Evolutionary conservation across 2,888 invertebrate species (phyloP), one percentile per base, ranked within the genome.

Genomic region (Calephelis perditalis): DNA sequence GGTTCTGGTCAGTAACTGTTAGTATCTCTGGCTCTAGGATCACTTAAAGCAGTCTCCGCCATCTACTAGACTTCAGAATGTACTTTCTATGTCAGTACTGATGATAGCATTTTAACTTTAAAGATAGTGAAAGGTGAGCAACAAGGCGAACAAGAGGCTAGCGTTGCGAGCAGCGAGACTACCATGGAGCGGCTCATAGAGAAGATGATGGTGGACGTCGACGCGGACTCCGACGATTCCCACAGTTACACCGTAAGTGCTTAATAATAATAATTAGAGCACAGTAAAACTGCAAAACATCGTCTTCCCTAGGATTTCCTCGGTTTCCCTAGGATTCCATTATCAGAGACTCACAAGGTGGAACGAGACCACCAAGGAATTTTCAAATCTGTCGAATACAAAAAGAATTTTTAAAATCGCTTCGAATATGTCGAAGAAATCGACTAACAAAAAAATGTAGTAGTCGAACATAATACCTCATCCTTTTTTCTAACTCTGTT

Each of bases 151-250:
- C 74, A 74, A 37, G 70, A 69, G 0, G 57, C 68, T 2, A 71
- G 68, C 11, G 68, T 74, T 0, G 65, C 76, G 0, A 65, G 71
- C 26, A 71, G 68, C 54, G 84, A 82, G 67, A 74, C 74, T 9
- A 79, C 80, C 3, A 87, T 89, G 88, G 90, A 90, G 71, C 74
- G 86, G 2, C 84, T 89, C 56, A 84, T 90, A 0, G 88, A 89
- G 76, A 85, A 82, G 71, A 90, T 90, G 81, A 84, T 89, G 87
- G 76, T 81, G 0, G 84, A 88, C 63, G 73, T 89, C 6, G 81
- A 86, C 44, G 84, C 81, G 0, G 87, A 85, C 40, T 83, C 86
- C 2, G 89, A 88, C 37, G 87, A 88, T 40, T 86, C 86, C 61
- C 80, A 84, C 60, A 78, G 76, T 63, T 85, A 76, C 62, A 84